phyloP scores from a whole-genome alignment of 2,888 invertebrate species.

The Ganaspis brasiliensis region DNA sequence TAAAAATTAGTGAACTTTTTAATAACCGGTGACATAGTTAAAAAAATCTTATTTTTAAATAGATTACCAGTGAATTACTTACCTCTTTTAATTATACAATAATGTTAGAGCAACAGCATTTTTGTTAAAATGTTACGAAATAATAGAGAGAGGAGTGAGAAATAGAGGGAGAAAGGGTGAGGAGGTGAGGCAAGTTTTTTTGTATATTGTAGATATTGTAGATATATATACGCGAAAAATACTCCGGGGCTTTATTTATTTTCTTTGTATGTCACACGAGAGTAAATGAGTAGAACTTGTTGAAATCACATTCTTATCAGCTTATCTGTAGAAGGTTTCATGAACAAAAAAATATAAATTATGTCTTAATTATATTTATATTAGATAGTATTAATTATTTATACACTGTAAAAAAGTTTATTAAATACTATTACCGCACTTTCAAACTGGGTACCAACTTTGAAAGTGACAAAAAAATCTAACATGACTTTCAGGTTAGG shows the following conservation, averaged over 20 bases:
- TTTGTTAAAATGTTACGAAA: neutral
- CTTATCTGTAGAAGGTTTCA: neutral
- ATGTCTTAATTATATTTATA: too few relatives aligned
- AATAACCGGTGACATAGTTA: slow-evolving; percentile 73
- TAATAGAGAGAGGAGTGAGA: neutral
- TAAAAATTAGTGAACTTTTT: slow-evolving; percentile 75
- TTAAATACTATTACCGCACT: too few relatives aligned
- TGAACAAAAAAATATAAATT: neutral
- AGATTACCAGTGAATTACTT: neutral
- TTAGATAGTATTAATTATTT: too few relatives aligned
- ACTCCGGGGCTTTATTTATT: neutral
- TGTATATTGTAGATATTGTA: slow-evolving; percentile 8
- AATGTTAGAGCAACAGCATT: neutral
- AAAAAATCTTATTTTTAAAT: slow-evolving; percentile 1
- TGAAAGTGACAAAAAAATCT: too few relatives aligned
- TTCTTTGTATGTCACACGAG: neutral
- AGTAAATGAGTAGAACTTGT: neutral
- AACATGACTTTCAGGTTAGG: too few relatives aligned
- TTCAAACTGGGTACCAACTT: too few relatives aligned
- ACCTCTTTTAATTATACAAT: neutral
- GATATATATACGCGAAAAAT: neutral
- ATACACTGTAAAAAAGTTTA: too few relatives aligned
- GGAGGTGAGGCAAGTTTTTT: neutral
- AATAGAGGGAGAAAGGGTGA: neutral
- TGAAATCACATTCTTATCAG: too few relatives aligned